Percentiles rank a stretch among this genome's conserved stretches.
phyloP scores from a whole-genome alignment of 2,113 vertebrate genomes.

The Ceuthmochares aereus region DNA sequence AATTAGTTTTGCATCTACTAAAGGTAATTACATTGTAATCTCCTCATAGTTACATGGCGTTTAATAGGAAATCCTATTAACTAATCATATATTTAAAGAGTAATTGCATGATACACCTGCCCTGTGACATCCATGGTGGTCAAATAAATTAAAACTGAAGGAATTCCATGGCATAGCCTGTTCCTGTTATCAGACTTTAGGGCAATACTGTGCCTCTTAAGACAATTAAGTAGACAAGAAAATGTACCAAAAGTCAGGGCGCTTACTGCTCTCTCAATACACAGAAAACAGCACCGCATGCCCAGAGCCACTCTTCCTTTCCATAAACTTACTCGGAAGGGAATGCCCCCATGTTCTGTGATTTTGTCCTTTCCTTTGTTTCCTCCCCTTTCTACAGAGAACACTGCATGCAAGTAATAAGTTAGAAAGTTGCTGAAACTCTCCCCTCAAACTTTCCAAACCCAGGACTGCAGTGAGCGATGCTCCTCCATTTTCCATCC shows the following conservation, averaged over 20 bases:
- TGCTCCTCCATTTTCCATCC: not conserved
- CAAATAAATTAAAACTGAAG: conserved; percentile 31
- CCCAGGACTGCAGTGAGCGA: not conserved
- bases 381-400: not conserved
- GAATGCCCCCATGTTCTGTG: not conserved
- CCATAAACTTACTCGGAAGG: not conserved
- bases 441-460: not conserved
- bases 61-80: conserved; percentile 60
- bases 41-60: conserved; percentile 33
- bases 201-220: not conserved
- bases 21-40: conserved; percentile 72
- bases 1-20: conserved; percentile 60
- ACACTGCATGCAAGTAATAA: not conserved
- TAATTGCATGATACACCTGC: conserved; percentile 40
- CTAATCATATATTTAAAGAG: conserved; percentile 59
- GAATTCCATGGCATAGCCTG: not conserved
- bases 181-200: not conserved
- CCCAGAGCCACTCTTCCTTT: not conserved
- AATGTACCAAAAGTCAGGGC: not conserved
- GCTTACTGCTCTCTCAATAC: not conserved
- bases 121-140: conserved; percentile 6
- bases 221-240: not conserved
- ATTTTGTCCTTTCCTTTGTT: not conserved
- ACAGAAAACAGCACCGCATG: not conserved
- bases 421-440: not conserved